phyloP scores from a whole-genome alignment of 1,140 invertebrate genomes.

The Odontomachus brunneus region DNA sequence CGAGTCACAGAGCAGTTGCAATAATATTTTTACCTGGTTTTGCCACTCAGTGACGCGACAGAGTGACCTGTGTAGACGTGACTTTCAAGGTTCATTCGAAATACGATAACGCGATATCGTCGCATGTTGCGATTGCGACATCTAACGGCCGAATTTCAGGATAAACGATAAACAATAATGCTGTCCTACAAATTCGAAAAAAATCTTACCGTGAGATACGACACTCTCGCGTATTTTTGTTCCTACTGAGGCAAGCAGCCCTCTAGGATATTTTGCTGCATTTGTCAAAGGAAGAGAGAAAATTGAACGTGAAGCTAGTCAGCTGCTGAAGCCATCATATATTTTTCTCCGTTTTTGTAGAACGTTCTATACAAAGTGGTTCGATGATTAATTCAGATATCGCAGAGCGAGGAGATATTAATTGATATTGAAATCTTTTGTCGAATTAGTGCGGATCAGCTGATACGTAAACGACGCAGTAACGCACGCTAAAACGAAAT shows the following conservation, averaged over 20 bases:
- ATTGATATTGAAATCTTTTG: too few species aligned
- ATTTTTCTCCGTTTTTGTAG: slow-evolving; percentile 23
- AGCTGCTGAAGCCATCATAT: slow-evolving; percentile 5
- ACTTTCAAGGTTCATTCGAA: not conserved
- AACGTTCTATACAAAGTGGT: not conserved
- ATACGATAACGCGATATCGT: not conserved
- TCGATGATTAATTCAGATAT: not conserved
- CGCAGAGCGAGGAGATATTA: not conserved
- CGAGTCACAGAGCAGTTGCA: too few species aligned
- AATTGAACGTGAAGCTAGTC: not conserved
- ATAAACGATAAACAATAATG: slow-evolving; percentile 8
- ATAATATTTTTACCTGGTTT: too few species aligned
- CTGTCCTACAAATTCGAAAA: slow-evolving; percentile 20
- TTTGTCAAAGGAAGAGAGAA: slow-evolving; percentile 45
- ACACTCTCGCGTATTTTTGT: slow-evolving; percentile 37
- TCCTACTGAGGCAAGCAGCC: not conserved
- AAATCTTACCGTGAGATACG: not conserved
- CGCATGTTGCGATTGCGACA: not conserved
- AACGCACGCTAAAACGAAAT: not conserved
- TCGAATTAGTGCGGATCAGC: not conserved
- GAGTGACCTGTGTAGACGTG: too few species aligned
- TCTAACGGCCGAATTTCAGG: not conserved
- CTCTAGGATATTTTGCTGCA: slow-evolving; percentile 15
- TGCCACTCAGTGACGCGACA: too few species aligned
- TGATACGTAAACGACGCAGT: not conserved